Conservation (phyloP, 1,140 invertebrate species). For the Zaprionus lachaisei region DNA sequence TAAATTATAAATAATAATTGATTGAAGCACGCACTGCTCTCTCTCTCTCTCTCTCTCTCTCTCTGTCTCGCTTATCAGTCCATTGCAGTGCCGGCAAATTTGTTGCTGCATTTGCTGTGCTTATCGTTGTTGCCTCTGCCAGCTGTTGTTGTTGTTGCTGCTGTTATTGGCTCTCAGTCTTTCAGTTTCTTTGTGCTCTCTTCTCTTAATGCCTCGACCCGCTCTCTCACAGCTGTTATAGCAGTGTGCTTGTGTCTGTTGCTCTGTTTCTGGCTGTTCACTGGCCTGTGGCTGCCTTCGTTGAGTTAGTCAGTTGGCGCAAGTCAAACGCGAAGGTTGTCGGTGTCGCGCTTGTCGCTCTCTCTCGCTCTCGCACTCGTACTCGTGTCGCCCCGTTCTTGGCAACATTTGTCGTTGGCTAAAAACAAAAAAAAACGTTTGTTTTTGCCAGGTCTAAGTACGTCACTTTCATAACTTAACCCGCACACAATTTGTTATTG, state of each 20-base stretch:
- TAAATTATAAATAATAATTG: conserved; percentile 6
- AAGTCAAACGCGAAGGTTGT: conserved; percentile 60
- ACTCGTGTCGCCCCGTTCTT: conserved; percentile 13
- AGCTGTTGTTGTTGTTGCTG: not conserved
- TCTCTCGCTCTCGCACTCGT: conserved; percentile 27
- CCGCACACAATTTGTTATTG: not conserved
- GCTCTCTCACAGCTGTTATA: conserved; percentile 15
- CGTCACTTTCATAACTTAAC: conserved; percentile 45
- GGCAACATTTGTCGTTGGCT: conserved; percentile 35
- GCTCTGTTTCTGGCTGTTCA: not conserved
- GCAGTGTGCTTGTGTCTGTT: not conserved
- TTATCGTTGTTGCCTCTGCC: not conserved
- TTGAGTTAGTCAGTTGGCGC: conserved; percentile 47
- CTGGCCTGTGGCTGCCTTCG: conserved; percentile 17
- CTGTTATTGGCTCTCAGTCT: not conserved
- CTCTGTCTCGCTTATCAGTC: not conserved
- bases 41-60: not conserved
- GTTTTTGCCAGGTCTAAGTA: conserved; percentile 61
- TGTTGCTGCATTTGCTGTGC: conserved; percentile 3
- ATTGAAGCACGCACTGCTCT: conserved; percentile 2
- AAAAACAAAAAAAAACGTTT: conserved; percentile 52
- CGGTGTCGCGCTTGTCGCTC: not conserved
- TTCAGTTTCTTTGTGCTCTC: not conserved
- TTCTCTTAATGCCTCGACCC: not conserved
- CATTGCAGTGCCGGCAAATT: conserved; percentile 1